These are phyloP conservation scores for Poeciliopsis turrubarensis DNA, from an alignment of 2,113 vertebrate genomes.

Conservation along the genomic window DNA sequence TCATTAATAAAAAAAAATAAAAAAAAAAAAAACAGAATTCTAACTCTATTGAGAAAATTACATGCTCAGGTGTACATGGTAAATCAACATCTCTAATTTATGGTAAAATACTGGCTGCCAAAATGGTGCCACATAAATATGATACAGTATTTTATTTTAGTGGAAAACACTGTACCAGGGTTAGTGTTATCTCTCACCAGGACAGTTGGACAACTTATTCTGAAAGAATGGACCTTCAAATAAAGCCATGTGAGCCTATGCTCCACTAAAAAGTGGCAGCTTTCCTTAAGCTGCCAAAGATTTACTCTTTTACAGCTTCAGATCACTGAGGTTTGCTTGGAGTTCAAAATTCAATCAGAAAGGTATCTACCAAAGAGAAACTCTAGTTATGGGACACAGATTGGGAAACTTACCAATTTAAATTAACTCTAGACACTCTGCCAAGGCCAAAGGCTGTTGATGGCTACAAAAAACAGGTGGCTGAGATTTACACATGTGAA, in stretches of 20 bases:
- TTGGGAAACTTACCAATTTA: background rate
- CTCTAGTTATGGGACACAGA: background rate
- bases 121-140: too few species aligned
- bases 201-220: background rate
- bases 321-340: background rate
- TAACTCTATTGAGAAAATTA: background rate
- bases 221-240: background rate
- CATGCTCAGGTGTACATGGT: background rate
- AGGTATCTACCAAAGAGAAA: background rate
- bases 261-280: background rate
- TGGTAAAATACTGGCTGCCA: too few species aligned
- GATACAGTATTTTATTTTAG: too few species aligned
- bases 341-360: background rate
- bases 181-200: background rate
- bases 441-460: background rate
- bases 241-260: background rate
- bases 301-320: conserved; percentile 13
- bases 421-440: background rate
- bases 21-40: background rate
- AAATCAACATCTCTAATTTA: too few species aligned
- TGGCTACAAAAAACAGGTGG: background rate
- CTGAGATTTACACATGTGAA: background rate
- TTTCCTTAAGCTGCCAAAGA: conserved; percentile 3
- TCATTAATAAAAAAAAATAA: background rate
- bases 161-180: too few species aligned